Base-by-base conservation (phyloP, 2,113 vertebrate species). In the Archilochus colubris region DNA sequence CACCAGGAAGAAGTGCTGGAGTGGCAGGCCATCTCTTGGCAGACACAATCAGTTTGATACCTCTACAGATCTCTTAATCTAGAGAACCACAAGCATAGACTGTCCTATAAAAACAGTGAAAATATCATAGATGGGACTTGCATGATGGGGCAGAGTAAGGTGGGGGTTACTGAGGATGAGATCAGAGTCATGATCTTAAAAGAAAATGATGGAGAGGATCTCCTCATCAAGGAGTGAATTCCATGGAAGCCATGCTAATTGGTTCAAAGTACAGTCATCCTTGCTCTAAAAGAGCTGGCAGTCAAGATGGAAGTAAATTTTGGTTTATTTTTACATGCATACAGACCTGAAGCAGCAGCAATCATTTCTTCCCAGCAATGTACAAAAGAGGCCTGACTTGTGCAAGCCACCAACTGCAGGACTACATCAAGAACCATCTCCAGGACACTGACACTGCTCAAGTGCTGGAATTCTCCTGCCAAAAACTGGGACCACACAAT, bases 401-500 rank as follows among this genome's bases (percentile, higher is more conserved):
- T 15, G 66, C 30, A 61, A 87, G 58, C 58, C 36, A 58, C 31
- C 33, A 63, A 46, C 72, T n/a, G n/a, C 19, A 66, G 58, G 44
- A 11, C 57, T 58, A 53, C n/a, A 48, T 38, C 53, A 57, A 36
- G 8, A 40, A 40, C 33, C 2, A 0, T 17, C 57, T 91, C 66
- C 76, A 64, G 64, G 51, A 57, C 1, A 64, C 61, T 5, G 33
- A 24, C 0, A 10, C n/a, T 53, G 55, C 51, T 30, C 66, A 38
- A 38, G 53, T 9, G 22, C 76, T 82, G 48, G 25, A 88, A 72
- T 82, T 82, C 48, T 70, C 25, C 77, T 38, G 13, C 21, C 44
- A 48, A 57, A 57, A 82, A 43, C 0, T 2, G 5, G 61, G 36
- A 67, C 31, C 40, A 1, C 0, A 2, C 1, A 19, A n/a, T 21